These are phyloP conservation scores for Diplosoma virens DNA, from an alignment of 23 tunicate species.

Conservation along the genomic window DNA sequence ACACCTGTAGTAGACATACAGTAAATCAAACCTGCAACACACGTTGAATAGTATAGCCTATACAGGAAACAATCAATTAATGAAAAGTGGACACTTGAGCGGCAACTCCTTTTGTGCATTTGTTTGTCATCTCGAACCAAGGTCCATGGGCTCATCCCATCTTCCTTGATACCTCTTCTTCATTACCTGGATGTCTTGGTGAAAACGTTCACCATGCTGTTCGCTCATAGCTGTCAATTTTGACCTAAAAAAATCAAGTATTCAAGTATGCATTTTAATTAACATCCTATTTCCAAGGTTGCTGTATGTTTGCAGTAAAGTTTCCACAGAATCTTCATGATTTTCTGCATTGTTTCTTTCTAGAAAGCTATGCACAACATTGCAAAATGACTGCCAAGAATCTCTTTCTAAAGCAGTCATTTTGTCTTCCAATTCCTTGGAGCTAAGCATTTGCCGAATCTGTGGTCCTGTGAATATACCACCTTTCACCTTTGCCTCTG, in stretches of 20 bases:
- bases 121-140: background rate
- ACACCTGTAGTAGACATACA: background rate
- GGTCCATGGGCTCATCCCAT: slow-evolving; percentile 21
- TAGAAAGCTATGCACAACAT: too few relatives aligned
- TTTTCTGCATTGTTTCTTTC: slow-evolving; percentile 14
- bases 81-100: background rate
- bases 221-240: slow-evolving; percentile 6
- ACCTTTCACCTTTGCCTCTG: too few relatives aligned
- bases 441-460: too few relatives aligned
- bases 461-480: too few relatives aligned
- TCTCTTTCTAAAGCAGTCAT: too few relatives aligned
- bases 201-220: slow-evolving; percentile 15
- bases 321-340: slow-evolving; percentile 14
- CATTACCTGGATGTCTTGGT: slow-evolving; percentile 26
- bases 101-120: background rate
- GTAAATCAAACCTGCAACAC: slow-evolving; percentile 13
- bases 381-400: too few relatives aligned
- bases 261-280: slow-evolving; percentile 21
- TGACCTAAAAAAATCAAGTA: too few relatives aligned
- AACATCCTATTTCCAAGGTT: slow-evolving; percentile 25
- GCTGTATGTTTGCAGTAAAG: slow-evolving; percentile 20
- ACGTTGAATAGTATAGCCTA: background rate
- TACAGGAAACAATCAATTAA: slow-evolving; percentile 3
- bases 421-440: too few relatives aligned
- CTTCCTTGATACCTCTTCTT: slow-evolving; percentile 19